These are phyloP conservation scores for Myanophis thanlyinensis DNA, from an alignment of 2,113 vertebrate species.

Conservation along the genomic window DNA sequence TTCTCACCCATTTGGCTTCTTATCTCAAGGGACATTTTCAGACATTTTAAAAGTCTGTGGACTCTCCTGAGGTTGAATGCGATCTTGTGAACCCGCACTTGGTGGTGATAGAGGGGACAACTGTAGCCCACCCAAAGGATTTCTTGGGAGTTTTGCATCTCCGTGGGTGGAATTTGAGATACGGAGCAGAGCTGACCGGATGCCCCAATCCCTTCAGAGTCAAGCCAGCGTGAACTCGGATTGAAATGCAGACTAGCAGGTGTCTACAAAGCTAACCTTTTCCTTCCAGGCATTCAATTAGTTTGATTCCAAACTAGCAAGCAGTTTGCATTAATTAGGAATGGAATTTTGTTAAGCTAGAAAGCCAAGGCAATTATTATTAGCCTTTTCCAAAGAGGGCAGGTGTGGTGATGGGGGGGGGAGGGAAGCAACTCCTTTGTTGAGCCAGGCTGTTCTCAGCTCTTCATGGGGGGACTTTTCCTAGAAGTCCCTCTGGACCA, in stretches of 20 bases:
- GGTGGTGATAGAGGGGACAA: no score
- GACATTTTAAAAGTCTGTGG: background rate
- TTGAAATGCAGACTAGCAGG: conserved; percentile 12
- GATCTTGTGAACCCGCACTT: no score
- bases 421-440: background rate
- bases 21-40: background rate
- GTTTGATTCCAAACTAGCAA: conserved; percentile 13
- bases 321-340: background rate
- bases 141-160: background rate
- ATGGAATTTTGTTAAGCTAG: background rate
- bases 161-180: background rate
- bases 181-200: background rate
- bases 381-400: background rate
- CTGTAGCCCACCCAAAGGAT: background rate
- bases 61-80: background rate
- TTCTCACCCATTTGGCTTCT: background rate
- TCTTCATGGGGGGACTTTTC: no score
- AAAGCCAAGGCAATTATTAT: background rate
- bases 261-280: conserved; percentile 1
- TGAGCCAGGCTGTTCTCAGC: background rate
- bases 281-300: background rate
- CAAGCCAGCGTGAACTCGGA: background rate
- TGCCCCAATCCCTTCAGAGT: background rate
- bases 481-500: background rate
- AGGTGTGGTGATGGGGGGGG: rapidly evolving